Base-by-base conservation (phyloP, 2,113 vertebrate genomes). In the Clarias macrocephalus region DNA sequence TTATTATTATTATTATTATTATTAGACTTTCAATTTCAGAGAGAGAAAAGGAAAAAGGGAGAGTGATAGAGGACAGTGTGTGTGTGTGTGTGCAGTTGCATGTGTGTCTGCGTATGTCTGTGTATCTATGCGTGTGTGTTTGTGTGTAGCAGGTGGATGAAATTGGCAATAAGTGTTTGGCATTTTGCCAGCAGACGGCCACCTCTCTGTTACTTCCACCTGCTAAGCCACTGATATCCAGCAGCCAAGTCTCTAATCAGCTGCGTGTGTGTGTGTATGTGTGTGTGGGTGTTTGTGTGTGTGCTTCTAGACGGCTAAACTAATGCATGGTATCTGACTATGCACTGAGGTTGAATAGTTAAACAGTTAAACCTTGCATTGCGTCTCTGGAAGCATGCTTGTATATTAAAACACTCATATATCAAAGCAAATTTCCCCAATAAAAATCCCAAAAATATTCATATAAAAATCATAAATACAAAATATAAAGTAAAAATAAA, bases 171-270 rank as follows among this genome's bases (percentile, higher is more conserved):
- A 80, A 80, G 28, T 4, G 18, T 80, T 59, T 80, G 77, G 56
- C n/a, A 80, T 59, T 80, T 80, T 30, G 56, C 56, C 77, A 79
- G 6, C 76, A 79, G 76, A 13, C n/a, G 28, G n/a, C n/a, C 15
- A 9, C 54, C 56, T 80, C 77, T 10, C 28, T 21, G 21, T 80
- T 28, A 80, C 77, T 80, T 80, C 77, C 77, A 80, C 77, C 77
- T 80, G 77, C 56, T 80, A 80, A 80, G 77, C 56, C 56, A 80
- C 56, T 80, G 77, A 59, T 80, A 80, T 54, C 76, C 15, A 1
- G 15, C 76, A 19, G 52, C 23, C 52, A 56, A 79, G 76, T 15
- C 52, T 28, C 76, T 79, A n/a, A 79, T 76, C 42, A 76, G 76
- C n/a, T 73, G 7, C 12, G 18, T 52, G n/a, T 80, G 77, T 59